A percentile compares a stretch with the other conserved stretches of the same genome.
These are phyloP conservation scores for Hydractinia echinata DNA, from an alignment of 30 jellyfish, hydroid and myxozoan genomes.

Conservation along the genomic window DNA sequence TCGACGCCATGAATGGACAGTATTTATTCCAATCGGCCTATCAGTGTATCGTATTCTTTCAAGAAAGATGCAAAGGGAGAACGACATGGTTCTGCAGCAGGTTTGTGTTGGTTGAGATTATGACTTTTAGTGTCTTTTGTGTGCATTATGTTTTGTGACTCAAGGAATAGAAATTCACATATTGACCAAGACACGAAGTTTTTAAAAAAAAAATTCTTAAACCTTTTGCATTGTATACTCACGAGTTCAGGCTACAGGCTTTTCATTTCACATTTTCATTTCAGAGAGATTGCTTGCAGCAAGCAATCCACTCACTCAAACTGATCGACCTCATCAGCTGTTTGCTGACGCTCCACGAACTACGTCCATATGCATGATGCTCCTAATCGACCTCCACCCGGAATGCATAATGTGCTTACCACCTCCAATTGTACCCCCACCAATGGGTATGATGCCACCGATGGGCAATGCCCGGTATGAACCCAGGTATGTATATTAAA, in stretches of 20 bases:
- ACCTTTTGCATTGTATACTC: no score
- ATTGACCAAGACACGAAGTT: no score
- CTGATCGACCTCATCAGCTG: slow-evolving; percentile 98
- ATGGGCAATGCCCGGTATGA: slow-evolving; percentile 29
- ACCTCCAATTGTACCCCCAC: slow-evolving; percentile 42
- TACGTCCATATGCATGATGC: slow-evolving; percentile 18
- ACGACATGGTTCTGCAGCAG: slow-evolving; percentile 99
- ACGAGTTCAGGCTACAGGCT: no score
- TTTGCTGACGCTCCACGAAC: slow-evolving; percentile 99
- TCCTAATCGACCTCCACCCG: slow-evolving; percentile 25
- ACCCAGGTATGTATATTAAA: slow-evolving; percentile 14
- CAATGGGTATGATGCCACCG: slow-evolving; percentile 37
- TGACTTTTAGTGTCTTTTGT: neutral
- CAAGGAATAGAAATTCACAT: neutral
- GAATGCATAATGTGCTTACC: slow-evolving; percentile 37
- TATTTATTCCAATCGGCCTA: slow-evolving; percentile 90
- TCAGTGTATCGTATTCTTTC: slow-evolving; percentile 97
- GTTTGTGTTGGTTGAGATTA: slow-evolving; percentile 24
- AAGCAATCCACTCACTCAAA: slow-evolving; percentile 86
- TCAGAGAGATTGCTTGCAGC: slow-evolving; percentile 94
- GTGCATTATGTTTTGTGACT: neutral
- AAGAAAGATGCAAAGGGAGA: slow-evolving; percentile 99
- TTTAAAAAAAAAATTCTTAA: no score
- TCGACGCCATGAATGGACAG: slow-evolving; percentile 99
- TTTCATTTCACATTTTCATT: neutral